Evolutionary conservation across 2,797 vertebrate genomes (phyloP).

Genomic region (Ctenopoma kingsleyae): DNA sequence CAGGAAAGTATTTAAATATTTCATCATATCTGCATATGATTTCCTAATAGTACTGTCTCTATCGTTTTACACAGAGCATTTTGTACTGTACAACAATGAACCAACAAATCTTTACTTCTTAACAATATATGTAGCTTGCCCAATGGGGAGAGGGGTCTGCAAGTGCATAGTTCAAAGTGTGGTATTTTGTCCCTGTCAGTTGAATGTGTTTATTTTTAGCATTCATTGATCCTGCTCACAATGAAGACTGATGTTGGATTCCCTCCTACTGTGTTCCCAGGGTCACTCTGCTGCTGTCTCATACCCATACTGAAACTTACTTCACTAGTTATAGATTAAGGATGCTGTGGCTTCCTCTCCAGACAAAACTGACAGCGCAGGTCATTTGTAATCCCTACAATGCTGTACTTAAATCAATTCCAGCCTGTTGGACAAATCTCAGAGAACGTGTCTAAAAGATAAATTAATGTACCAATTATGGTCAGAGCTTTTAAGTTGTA

Average conservation of each 20-base stretch:
- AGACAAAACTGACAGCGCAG: slow-evolving; percentile 21
- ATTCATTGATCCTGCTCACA: slow-evolving; percentile 32
- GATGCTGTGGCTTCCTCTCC: slow-evolving; percentile 21
- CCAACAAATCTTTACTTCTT: background rate
- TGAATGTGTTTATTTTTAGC: slow-evolving; percentile 61
- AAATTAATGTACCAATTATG: slow-evolving; percentile 5
- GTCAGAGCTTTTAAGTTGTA: background rate
- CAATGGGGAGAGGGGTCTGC: background rate
- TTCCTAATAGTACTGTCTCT: background rate
- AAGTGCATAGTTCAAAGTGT: slow-evolving; percentile 27
- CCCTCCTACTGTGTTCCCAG: slow-evolving; percentile 25
- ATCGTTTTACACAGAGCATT: background rate
- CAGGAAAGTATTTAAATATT: background rate
- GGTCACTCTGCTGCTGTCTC: slow-evolving; percentile 27
- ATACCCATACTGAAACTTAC: slow-evolving; percentile 19
- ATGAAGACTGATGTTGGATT: slow-evolving; percentile 59
- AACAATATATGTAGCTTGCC: background rate
- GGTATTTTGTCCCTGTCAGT: slow-evolving; percentile 30
- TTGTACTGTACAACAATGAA: background rate
- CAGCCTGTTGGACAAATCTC: slow-evolving; percentile 7
- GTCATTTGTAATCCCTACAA: slow-evolving; percentile 35
- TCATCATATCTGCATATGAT: background rate
- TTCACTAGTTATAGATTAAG: slow-evolving; percentile 44
- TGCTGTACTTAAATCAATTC: slow-evolving; percentile 5
- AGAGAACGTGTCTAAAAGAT: slow-evolving; percentile 14